These are phyloP conservation scores for Gymnothorax reevesii DNA, from an alignment of 2,797 vertebrate genomes.

Conservation along the genomic window DNA sequence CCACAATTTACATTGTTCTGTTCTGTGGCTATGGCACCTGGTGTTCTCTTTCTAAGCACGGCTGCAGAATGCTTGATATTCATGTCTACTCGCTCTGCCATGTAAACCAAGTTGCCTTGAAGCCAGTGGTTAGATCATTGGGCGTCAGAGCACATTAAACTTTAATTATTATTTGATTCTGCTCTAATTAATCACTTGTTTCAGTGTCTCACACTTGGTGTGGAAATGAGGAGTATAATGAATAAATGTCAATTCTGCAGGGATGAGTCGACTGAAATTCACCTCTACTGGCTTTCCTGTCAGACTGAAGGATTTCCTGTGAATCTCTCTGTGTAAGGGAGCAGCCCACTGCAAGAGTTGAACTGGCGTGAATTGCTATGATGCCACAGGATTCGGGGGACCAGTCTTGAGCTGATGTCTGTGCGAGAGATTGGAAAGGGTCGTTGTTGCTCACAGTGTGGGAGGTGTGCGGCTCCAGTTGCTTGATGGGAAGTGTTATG, in stretches of 20 bases:
- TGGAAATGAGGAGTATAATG: constrained; percentile 44
- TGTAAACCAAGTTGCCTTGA: constrained; percentile 37
- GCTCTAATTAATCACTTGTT: constrained; percentile 45
- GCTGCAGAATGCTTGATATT: constrained; percentile 28
- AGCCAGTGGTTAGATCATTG: constrained; percentile 46
- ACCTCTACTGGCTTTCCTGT: neutral
- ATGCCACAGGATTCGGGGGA: neutral
- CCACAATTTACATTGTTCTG: neutral
- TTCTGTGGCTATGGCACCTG: neutral
- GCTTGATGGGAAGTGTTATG: neutral
- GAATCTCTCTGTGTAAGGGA: neutral
- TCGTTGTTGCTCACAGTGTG: neutral
- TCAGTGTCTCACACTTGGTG: constrained; percentile 38
- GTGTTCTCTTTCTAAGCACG: constrained; percentile 10
- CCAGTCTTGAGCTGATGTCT: neutral
- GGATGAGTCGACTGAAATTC: neutral
- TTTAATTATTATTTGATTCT: constrained; percentile 48
- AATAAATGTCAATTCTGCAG: constrained; percentile 34
- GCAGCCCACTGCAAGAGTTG: neutral
- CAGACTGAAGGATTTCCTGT: neutral
- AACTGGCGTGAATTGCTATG: neutral
- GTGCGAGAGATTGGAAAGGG: neutral
- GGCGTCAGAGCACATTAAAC: constrained; percentile 50
- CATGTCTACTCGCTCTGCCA: constrained; percentile 29
- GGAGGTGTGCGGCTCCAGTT: neutral